Base-by-base conservation (phyloP, 2,888 invertebrate genomes). In the Drosophila algonquin region DNA sequence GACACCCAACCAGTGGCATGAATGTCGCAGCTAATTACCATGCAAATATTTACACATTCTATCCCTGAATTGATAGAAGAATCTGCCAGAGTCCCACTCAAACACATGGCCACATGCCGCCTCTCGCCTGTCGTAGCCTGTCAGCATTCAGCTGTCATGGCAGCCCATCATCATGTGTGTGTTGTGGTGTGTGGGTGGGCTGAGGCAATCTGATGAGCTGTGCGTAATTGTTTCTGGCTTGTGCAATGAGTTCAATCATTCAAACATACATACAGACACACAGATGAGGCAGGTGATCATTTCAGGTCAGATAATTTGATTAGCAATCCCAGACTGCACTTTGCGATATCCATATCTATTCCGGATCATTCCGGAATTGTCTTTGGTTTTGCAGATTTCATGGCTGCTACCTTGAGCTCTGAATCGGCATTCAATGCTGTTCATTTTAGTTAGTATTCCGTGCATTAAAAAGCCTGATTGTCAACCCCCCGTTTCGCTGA, bases 11-110 rank as follows among this genome's bases (percentile, higher is more conserved):
- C 6, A 40, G n/a, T 40, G 40, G 40, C 40, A 40, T 40, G 40
- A 76, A 83, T 81, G 87, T 72, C 71, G 67, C 70, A 65, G 87
- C 85, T 82, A 82, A 82, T 82, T 82, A 81, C 67, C 79, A 82
- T 82, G 82, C 77, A 82, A 84, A 82, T 82, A 84, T 68, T 84
- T 71, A 47, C 72, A 51, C 71, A 80, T 63, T 77, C 14, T 40
- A 40, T 64, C 65, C 78, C 78, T 76, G 68, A 58, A 63, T 73
- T 60, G 75, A 68, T 69, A 51, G 68, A 45, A 69, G 68, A 44
- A 71, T 63, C 72, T 55, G 51, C 50, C 40, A 5, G 55, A 45
- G 14, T 21, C 45, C 44, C 51, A 27, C 27, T 44, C 59, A 27
- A 40, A 27, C 18, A 51, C 24, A 50, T 10, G 30, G 21, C 21